Base-by-base conservation (phyloP, 2,888 invertebrate genomes). In the Cactoblastis cactorum region DNA sequence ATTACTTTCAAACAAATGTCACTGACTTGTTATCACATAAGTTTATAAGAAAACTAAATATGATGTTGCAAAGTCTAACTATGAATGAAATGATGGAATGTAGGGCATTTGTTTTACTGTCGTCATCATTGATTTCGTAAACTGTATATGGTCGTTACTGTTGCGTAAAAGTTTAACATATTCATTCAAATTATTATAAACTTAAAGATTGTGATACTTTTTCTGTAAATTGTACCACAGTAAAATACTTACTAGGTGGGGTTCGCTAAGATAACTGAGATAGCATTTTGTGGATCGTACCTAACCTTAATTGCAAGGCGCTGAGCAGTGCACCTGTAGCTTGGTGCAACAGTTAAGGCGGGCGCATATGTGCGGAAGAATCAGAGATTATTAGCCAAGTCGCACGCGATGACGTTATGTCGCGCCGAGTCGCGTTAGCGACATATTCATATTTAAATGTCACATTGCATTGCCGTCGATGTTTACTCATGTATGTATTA, bases 391-490 rank as follows among this genome's bases (percentile, higher is more conserved):
- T 86, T 85, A 87, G 74, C 73, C 57, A 68, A 62, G 69, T 73
- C 65, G 61, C 62, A 58, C 58, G 68, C 65, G 72, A 66, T 69
- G 72, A 67, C 69, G 74, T 65, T 55, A 63, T 62, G 63, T 67
- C 18, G n/a, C 37, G 28, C 35, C 34, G 45, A 28, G 15, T 28
- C 47, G 37, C 35, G 15, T 37, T 37, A 69, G 69, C 77, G 82
- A 80, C 80, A 80, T 76, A 85, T 86, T 88, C 87, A 86, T 85
- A 87, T 88, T 86, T 80, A 85, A 86, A 88, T 88, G 77, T 77
- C 76, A 74, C 69, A 68, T 65, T 74, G 77, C 70, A 67, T 72
- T 71, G 71, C 28, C 63, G 65, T 59, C 61, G 61, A 56, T 61
- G 70, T 66, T 73, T 74, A 69, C 75, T 80, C 80, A 73, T 73